Conservation (phyloP, 2,888 invertebrate species). For the Spialia ferax region DNA sequence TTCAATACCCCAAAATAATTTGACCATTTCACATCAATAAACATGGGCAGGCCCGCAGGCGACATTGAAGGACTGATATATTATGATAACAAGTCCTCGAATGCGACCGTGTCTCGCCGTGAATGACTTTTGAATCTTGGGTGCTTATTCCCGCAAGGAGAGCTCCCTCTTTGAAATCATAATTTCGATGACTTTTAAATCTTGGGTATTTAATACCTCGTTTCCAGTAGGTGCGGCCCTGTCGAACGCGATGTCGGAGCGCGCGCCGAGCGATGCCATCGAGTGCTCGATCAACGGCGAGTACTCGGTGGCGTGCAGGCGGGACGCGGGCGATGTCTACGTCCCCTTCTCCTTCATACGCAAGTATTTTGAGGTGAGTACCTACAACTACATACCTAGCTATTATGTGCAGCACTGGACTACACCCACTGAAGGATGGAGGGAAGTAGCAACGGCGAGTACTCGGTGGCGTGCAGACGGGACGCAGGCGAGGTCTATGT, state of each 20-base stretch:
- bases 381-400: too few relatives aligned
- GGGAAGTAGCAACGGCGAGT: conserved; percentile 96
- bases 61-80: too few relatives aligned
- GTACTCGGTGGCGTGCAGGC: conserved; percentile 92
- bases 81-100: too few relatives aligned
- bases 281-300: conserved; percentile 97
- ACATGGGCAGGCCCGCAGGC: too few relatives aligned
- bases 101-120: too few relatives aligned
- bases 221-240: conserved; percentile 62
- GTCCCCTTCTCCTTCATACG: conserved; percentile 97
- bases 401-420: conserved; percentile 65
- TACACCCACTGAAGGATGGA: conserved; percentile 84
- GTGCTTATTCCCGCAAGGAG: too few relatives aligned
- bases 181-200: too few relatives aligned
- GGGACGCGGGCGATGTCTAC: conserved; percentile 95
- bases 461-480: conserved; percentile 91
- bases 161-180: too few relatives aligned
- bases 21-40: too few relatives aligned
- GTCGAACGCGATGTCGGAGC: conserved; percentile 60
- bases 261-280: conserved; percentile 86
- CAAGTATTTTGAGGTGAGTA: conserved; percentile 95
- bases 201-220: too few relatives aligned
- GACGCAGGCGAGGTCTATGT: conserved; percentile 95
- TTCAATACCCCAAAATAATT: too few relatives aligned
- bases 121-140: too few relatives aligned